Evolutionary conservation across 2,797 vertebrate genomes (phyloP).

Genomic region (Coendou prehensilis): DNA sequence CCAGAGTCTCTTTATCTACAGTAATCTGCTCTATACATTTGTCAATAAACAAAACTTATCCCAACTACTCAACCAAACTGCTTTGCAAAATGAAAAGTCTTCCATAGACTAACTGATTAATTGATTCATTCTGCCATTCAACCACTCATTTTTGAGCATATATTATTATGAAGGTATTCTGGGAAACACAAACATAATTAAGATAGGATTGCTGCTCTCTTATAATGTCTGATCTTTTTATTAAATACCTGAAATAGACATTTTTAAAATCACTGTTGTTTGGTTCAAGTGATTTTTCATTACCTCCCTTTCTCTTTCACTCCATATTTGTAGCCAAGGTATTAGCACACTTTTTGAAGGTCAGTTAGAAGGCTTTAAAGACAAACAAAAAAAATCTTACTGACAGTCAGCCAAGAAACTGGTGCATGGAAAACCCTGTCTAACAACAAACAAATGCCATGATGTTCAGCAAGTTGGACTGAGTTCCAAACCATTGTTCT

Average conservation of each 20-base stretch:
- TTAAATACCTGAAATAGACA: background rate
- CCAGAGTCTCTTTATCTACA: background rate
- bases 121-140: background rate
- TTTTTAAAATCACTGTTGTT: background rate
- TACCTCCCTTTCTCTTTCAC: background rate
- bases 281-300: background rate
- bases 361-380: background rate
- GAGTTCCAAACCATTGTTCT: background rate
- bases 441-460: background rate
- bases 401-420: background rate
- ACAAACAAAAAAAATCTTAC: background rate
- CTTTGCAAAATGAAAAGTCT: background rate
- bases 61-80: background rate
- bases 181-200: background rate
- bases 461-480: background rate
- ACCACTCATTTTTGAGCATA: background rate
- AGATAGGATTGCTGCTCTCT: background rate
- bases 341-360: background rate
- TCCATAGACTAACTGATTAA: background rate
- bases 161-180: background rate
- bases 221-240: background rate
- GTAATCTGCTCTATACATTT: background rate
- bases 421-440: background rate
- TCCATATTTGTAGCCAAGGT: fast-evolving
- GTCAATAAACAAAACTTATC: background rate